Conservation (phyloP, 2,888 invertebrate species). For the Ormyrus nitidulus region DNA sequence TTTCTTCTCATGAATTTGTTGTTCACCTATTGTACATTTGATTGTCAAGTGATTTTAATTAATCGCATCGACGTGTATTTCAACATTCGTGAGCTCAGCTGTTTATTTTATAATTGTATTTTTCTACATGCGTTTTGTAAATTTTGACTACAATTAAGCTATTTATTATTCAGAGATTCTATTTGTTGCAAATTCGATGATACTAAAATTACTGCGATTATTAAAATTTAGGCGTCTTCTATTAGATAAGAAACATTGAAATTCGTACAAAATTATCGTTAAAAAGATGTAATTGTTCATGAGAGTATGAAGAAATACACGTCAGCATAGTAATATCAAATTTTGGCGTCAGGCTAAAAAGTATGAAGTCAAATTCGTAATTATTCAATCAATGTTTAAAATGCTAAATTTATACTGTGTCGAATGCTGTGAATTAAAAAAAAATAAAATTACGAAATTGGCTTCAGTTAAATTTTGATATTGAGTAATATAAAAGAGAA, state of each 20-base stretch:
- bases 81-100: constrained; percentile 45
- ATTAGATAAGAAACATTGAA: constrained; percentile 28
- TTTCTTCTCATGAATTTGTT: constrained; percentile 42
- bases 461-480: constrained; percentile 52
- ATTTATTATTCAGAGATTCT: constrained; percentile 55
- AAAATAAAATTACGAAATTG: constrained; percentile 44
- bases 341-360: constrained; percentile 43
- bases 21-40: constrained; percentile 40
- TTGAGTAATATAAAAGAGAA: constrained; percentile 37
- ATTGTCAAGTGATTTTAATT: constrained; percentile 37
- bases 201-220: constrained; percentile 49
- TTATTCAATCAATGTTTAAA: constrained; percentile 27
- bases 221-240: constrained; percentile 43
- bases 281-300: constrained; percentile 25
- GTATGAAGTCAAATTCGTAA: constrained; percentile 53
- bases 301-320: constrained; percentile 53
- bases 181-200: constrained; percentile 44
- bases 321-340: constrained; percentile 53
- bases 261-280: constrained; percentile 29
- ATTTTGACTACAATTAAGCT: constrained; percentile 50
- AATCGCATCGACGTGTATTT: constrained; percentile 55
- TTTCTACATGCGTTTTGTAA: constrained; percentile 46
- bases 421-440: constrained; percentile 25
- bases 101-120: constrained; percentile 20
- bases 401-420: constrained; percentile 28